Evolutionary conservation across 1,140 invertebrate species (phyloP), one percentile per base, ranked within the genome.

Genomic region (Helicoverpa zea): DNA sequence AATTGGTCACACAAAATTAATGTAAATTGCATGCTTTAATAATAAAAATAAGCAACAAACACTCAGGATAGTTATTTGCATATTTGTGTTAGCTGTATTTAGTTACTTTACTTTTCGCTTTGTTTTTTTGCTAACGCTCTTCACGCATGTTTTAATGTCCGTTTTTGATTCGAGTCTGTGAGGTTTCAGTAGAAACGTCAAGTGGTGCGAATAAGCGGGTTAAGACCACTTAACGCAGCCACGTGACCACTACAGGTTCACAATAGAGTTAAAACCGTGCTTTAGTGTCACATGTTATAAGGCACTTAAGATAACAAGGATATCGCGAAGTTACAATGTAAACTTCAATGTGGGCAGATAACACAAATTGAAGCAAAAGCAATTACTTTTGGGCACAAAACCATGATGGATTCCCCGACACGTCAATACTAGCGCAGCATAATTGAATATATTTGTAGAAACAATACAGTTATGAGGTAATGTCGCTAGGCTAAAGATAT

Each of bases 241-340:
- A 47, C 35, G 35, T 68, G 43, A 68, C 11, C 18, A 49, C 43
- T 49, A 13, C 3, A 11, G n/a, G 58, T n/a, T n/a, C 29, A 66
- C 63, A 66, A 66, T 47, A 66, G 61, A 35, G 14, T n/a, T 47
- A 66, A 66, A 47, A 35, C 63, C 30, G 35, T 66, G 14, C 35
- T 66, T 66, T 66, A 66, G 61, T 64, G 61, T 16, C n/a, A 64
- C 61, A 47, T 10, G 47, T 12, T 64, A 11, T 47, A 47, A 47
- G 63, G n/a, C 63, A 68, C 64, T 49, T 68, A 16, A 68, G 64
- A 68, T 68, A 68, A 49, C 64, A 68, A 68, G 49, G 43, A 68
- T 68, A 68, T 49, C 16, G 64, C 43, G 9, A 68, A 23, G 16
- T 49, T 49, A 18, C 43, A 16, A n/a, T 13, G 43, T 49, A 12